Percentiles rank a stretch among this genome's conserved stretches.
Evolutionary conservation across 2,888 invertebrate species (phyloP).

Genomic region (Pyrocoelia pectoralis): DNA sequence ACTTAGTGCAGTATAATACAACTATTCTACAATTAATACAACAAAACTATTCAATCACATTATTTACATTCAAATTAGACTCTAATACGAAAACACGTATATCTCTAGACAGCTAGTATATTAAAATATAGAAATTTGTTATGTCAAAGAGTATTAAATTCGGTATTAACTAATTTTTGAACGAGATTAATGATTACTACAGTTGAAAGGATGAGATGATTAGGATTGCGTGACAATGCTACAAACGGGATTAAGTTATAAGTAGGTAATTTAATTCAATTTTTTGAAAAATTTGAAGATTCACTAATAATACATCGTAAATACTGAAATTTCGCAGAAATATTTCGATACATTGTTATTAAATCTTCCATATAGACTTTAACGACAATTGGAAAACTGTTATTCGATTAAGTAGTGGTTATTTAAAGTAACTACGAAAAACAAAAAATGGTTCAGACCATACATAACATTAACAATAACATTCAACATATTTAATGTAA

Average conservation of each 20-base stretch:
- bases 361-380: conserved; percentile 1
- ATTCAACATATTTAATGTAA: neutral
- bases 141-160: conserved; percentile 30
- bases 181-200: conserved; percentile 5
- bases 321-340: conserved; percentile 16
- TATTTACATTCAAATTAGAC: conserved; percentile 32
- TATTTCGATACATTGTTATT: neutral
- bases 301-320: conserved; percentile 22
- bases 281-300: conserved; percentile 7
- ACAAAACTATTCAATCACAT: conserved; percentile 35
- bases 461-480: conserved; percentile 16
- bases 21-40: conserved; percentile 34
- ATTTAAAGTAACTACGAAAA: neutral
- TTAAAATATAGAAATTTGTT: conserved; percentile 38
- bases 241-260: too few relatives aligned
- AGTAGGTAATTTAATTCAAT: too few relatives aligned
- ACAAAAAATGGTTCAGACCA: conserved; percentile 7
- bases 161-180: conserved; percentile 18
- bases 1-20: conserved; percentile 33
- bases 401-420: conserved; percentile 8
- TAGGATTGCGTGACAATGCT: too few relatives aligned
- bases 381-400: neutral
- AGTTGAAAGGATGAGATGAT: neutral
- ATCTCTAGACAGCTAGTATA: conserved; percentile 31
- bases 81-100: conserved; percentile 32